These are phyloP conservation scores for Leptopterna dolabrata DNA, from an alignment of 2,888 invertebrate species.

Conservation along the genomic window DNA sequence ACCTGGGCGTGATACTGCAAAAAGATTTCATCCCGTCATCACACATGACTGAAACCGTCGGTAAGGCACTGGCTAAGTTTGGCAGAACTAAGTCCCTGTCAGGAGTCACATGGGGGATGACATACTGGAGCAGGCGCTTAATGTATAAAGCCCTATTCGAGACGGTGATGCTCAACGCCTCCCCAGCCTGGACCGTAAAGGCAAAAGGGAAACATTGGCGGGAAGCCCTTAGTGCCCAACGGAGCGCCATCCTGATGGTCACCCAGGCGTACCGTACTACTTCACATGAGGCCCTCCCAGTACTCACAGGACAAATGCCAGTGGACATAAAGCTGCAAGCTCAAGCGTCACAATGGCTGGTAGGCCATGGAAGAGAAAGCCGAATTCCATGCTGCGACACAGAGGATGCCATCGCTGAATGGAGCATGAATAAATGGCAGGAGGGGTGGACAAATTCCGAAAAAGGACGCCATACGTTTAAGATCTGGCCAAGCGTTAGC, in stretches of 20 bases:
- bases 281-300: neutral
- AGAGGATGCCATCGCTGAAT: too few relatives aligned
- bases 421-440: too few relatives aligned
- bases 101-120: neutral
- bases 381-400: too few relatives aligned
- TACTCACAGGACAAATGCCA: slow-evolving; percentile 5
- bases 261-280: slow-evolving; percentile 19
- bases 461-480: too few relatives aligned
- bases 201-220: neutral
- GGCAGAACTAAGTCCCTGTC: neutral
- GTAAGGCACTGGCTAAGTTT: neutral
- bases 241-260: slow-evolving; percentile 5
- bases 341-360: too few relatives aligned
- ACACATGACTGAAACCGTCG: neutral
- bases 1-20: neutral
- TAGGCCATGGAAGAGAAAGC: too few relatives aligned
- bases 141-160: slow-evolving; percentile 1
- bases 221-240: neutral
- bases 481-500: too few relatives aligned
- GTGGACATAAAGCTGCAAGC: neutral
- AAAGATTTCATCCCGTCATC: neutral
- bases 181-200: slow-evolving; percentile 1
- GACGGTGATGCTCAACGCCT: neutral
- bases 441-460: too few relatives aligned
- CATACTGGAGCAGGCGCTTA: neutral